phyloP scores from a whole-genome alignment of 2,888 invertebrate genomes.

The Orthosia gothica region DNA sequence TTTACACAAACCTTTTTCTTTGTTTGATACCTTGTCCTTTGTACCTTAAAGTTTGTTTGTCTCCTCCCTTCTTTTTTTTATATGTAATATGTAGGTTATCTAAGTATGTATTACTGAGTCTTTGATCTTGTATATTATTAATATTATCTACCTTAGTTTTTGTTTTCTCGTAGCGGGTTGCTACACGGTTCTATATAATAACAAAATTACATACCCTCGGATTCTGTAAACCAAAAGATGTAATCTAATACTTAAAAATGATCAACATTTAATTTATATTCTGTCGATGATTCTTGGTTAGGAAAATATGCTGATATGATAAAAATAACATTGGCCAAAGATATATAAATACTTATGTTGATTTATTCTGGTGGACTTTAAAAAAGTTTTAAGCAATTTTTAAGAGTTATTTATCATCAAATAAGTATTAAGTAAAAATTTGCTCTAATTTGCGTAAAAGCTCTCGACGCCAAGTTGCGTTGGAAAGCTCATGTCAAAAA shows the following conservation, averaged over 20 bases:
- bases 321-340: no score
- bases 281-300: no score
- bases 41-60: not conserved
- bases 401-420: no score
- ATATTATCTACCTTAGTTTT: not conserved
- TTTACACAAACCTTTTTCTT: constrained; percentile 18
- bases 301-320: no score
- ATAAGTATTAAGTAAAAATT: no score
- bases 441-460: no score
- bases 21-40: constrained; percentile 16
- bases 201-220: not conserved
- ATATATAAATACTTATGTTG: no score
- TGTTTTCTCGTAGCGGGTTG: not conserved
- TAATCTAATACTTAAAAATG: not conserved
- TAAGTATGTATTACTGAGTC: not conserved
- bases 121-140: not conserved
- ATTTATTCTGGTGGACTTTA: no score
- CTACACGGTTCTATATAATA: not conserved
- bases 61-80: constrained; percentile 1
- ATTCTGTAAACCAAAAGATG: no score
- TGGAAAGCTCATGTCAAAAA: no score
- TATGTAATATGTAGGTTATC: not conserved
- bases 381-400: no score
- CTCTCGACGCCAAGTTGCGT: no score
- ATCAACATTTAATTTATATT: not conserved